Evolutionary conservation across 2,888 invertebrate species (phyloP), one percentile per base, ranked within the genome.

Genomic region (Eupithecia subumbrata): DNA sequence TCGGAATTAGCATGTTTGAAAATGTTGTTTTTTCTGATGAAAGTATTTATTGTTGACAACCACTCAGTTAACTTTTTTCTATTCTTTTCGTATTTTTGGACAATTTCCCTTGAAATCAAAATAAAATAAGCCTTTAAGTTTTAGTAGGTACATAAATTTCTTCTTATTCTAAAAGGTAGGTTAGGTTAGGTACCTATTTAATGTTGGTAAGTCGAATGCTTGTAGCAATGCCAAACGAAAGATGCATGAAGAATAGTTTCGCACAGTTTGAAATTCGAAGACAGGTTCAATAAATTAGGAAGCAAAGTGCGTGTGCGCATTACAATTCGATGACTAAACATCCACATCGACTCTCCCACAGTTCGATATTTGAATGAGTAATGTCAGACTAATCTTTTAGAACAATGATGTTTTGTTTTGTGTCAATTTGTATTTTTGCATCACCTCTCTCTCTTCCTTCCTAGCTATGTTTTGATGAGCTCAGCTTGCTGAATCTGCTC

Each of bases 281-380:
- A 86, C 82, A 86, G 84, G 83, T 84, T 83, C 86, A 85, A 87
- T 89, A 88, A 89, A 90, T 91, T 90, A 88, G 86, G 83, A 85
- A 84, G 84, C 84, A 85, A 84, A 81, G 84, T 90, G 88, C 91
- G 92, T 87, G 87, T 84, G 84, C 90, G 89, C 91, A 92, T 91
- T 87, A 88, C 90, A 89, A 91, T 89, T 89, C 85, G 91, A 90
- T 94, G 93, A 93, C 91, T 93, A 91, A 92, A 88, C 83, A 76
- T 76, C 72, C 69, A 68, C 81, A 81, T 82, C 82, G 82, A 85
- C 75, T 86, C 83, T 87, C 81, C 84, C 81, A 86, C 83, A 81
- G 82, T 83, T 81, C 83, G 83, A 83, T 81, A 77, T 82, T 80
- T 85, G 87, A 88, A 83, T 86, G 83, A 85, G 64, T 77, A 80